Conservation (phyloP, 23 tunicate genomes). For the Halocynthia aurantium region DNA sequence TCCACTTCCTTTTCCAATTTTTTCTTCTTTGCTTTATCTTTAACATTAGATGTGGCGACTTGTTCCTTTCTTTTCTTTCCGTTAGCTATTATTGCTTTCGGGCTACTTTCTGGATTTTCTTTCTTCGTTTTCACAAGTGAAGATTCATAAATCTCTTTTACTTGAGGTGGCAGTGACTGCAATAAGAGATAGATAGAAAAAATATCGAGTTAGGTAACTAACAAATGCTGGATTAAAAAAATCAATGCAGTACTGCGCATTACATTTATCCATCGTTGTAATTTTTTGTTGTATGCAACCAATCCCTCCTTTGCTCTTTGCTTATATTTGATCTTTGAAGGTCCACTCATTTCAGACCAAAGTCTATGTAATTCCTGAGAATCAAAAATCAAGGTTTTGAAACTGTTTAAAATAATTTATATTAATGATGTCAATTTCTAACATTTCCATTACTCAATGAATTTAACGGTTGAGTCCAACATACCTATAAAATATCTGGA, state of each 20-base stretch:
- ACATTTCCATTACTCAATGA: no score
- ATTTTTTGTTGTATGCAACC: constrained; percentile 14
- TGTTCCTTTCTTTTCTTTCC: constrained; percentile 3
- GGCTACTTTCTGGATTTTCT: background rate
- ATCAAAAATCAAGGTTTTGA: background rate
- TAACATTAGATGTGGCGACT: background rate
- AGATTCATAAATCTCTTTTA: constrained; percentile 11
- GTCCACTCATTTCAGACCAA: constrained; percentile 3
- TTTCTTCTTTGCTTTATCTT: background rate
- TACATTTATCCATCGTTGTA: constrained; percentile 28
- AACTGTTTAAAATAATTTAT: background rate
- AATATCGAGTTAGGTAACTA: background rate
- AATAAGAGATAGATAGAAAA: background rate
- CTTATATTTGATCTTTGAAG: background rate
- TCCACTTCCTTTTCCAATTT: constrained; percentile 7
- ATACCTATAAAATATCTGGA: no score
- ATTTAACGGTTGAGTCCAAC: no score
- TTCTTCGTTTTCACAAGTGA: constrained; percentile 12
- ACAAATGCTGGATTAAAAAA: background rate
- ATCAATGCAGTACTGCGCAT: background rate
- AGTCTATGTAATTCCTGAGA: constrained; percentile 17
- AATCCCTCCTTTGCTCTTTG: constrained; percentile 6
- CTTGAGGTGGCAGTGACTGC: constrained; percentile 26
- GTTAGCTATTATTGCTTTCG: background rate
- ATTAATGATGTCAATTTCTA: no score